Base-by-base conservation (phyloP, 1,140 invertebrate species). In the Neodiprion fabricii region DNA sequence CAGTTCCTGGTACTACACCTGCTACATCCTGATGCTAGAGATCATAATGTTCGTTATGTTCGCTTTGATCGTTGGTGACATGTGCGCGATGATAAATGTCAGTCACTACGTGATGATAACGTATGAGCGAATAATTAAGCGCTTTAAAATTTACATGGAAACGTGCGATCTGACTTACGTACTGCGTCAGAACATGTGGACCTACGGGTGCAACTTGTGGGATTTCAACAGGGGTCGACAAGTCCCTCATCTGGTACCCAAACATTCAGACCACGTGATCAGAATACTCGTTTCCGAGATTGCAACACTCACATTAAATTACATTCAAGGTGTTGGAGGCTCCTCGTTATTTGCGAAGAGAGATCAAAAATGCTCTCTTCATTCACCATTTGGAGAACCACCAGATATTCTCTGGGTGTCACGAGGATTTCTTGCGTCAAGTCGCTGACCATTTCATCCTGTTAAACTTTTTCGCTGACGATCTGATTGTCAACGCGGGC, bases 401-500 rank as follows among this genome's bases (percentile, higher is more conserved):
- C 53, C 53, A 61, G 53, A 73, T 88, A 21, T 89, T 89, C 68
- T 75, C 79, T 71, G 74, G 79, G 11, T 88, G 87, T 68, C 87
- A 88, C 71, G 79, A 81, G 1, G 84, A 86, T 17, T 88, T 89
- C 53, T 80, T 88, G 21, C 80, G 86, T 1, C 84, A 88, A 66
- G 74, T 89, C 12, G 84, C 85, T 14, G 84, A 82, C 14, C 82
- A 81, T 75, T 70, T 88, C 28, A 76, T 81, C 23, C 72, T 85
- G 1, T 84, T 83, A 50, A 85, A 77, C 8, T 88, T 87, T 74
- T 86, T 84, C 68, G 77, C 81, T 78, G 86, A 79, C 17, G 86
- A 87, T 81, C 85, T 82, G 70, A 85, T 89, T 48, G 87, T 87
- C 17, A 86, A 87, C 74, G 81, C 87, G 72, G 79, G 79, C 53